A percentile compares a stretch with the other conserved stretches of the same genome.
phyloP scores from a whole-genome alignment of 35 echinoderm and acorn worm genomes.

The Heliocidaris tuberculata region DNA sequence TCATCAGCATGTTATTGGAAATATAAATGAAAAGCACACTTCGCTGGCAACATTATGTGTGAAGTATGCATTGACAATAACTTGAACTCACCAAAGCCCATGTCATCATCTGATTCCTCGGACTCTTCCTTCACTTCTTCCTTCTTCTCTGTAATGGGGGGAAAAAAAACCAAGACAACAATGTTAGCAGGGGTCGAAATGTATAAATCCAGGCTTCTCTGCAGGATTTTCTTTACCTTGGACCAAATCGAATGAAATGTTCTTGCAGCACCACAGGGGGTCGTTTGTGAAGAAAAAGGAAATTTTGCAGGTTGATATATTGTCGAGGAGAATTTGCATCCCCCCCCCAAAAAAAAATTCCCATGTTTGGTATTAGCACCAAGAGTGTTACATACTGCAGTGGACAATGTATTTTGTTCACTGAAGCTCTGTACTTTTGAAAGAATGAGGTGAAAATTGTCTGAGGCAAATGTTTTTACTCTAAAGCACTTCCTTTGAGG shows the following conservation, averaged over 20 bases:
- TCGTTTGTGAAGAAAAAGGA: neutral
- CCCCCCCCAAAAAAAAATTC: too few species aligned
- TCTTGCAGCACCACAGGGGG: neutral
- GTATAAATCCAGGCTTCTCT: neutral
- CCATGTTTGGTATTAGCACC: too few species aligned
- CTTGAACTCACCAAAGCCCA: slow-evolving; percentile 86
- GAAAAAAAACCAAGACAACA: slow-evolving; percentile 6
- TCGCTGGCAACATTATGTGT: too few species aligned
- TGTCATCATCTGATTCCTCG: slow-evolving; percentile 86
- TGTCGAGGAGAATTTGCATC: too few species aligned
- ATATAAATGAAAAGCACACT: too few species aligned
- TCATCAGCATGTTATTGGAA: too few species aligned
- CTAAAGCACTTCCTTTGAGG: neutral
- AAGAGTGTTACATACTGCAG: too few species aligned
- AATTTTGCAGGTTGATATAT: too few species aligned
- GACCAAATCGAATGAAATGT: neutral
- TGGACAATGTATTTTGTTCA: too few species aligned
- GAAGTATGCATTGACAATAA: neutral
- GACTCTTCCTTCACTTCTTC: slow-evolving; percentile 79
- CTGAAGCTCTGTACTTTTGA: too few species aligned
- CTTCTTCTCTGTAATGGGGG: slow-evolving; percentile 67
- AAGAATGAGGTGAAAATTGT: neutral
- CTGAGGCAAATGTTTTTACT: neutral
- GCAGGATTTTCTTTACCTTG: too few species aligned
- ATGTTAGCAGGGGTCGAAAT: neutral